These are phyloP conservation scores for Pterocles gutturalis DNA, from an alignment of 2,113 vertebrate genomes.

Conservation along the genomic window DNA sequence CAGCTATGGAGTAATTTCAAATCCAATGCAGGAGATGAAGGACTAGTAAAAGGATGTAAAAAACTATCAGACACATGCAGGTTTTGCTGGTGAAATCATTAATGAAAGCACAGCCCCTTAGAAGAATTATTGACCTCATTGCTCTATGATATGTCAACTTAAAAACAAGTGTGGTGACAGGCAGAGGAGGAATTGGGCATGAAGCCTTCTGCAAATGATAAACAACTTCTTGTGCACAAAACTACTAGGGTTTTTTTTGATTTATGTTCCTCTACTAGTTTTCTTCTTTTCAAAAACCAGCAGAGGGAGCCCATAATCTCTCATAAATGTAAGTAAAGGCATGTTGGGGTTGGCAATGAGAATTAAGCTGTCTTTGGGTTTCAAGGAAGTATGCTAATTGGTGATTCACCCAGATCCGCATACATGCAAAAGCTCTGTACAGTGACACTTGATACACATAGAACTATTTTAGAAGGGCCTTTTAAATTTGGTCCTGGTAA, in stretches of 20 bases:
- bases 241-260: background rate
- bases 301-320: constrained; percentile 54
- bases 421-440: background rate
- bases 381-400: background rate
- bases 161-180: background rate
- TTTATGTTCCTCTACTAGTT: background rate
- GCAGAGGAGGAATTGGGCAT: background rate
- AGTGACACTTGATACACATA: background rate
- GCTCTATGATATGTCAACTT: background rate
- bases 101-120: background rate
- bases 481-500: background rate
- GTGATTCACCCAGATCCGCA: background rate
- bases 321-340: background rate
- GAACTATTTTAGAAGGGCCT: background rate
- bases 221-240: background rate
- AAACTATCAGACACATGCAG: background rate
- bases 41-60: background rate
- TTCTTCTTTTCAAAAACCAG: constrained; percentile 2
- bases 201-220: background rate
- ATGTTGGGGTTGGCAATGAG: no score
- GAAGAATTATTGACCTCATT: background rate
- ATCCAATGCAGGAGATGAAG: background rate
- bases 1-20: background rate
- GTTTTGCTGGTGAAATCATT: background rate
- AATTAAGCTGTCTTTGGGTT: background rate